These are phyloP conservation scores for Dryobotodes eremita DNA, from an alignment of 2,888 invertebrate species.

Conservation along the genomic window DNA sequence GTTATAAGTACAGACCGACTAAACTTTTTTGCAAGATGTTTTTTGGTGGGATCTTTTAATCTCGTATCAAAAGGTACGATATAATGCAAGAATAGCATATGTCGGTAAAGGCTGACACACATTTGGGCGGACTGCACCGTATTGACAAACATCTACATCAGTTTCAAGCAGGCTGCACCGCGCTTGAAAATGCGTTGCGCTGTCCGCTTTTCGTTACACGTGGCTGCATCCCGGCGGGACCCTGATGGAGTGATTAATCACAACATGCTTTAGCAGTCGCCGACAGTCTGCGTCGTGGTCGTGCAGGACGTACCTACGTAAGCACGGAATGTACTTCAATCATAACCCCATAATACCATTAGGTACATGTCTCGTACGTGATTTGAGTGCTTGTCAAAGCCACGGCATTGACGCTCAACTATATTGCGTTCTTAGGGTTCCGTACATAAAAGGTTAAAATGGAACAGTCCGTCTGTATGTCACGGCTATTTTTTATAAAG, in stretches of 20 bases:
- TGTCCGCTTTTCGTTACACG: background rate
- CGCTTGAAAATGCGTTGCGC: background rate
- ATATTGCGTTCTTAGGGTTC: constrained; percentile 22
- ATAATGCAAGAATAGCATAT: too few species aligned
- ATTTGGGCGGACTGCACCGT: background rate
- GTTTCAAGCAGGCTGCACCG: background rate
- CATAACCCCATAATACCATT: constrained; percentile 37
- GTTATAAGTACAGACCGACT: background rate
- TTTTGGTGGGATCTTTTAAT: background rate
- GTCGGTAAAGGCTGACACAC: background rate
- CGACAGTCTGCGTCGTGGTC: background rate
- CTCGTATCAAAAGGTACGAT: background rate
- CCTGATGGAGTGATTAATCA: constrained; percentile 11
- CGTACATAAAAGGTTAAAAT: background rate
- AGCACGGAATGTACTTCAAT: constrained; percentile 19
- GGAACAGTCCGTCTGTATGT: background rate
- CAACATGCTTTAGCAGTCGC: constrained; percentile 12
- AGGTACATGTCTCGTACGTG: constrained; percentile 26
- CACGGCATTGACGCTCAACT: constrained; percentile 16
- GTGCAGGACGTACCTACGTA: background rate
- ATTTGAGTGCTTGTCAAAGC: constrained; percentile 40
- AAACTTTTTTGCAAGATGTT: background rate
- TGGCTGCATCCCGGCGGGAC: background rate
- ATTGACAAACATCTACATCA: background rate
- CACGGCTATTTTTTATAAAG: background rate